Evolutionary conservation across 1,140 invertebrate genomes (phyloP).

Genomic region (Pararge aegeria): DNA sequence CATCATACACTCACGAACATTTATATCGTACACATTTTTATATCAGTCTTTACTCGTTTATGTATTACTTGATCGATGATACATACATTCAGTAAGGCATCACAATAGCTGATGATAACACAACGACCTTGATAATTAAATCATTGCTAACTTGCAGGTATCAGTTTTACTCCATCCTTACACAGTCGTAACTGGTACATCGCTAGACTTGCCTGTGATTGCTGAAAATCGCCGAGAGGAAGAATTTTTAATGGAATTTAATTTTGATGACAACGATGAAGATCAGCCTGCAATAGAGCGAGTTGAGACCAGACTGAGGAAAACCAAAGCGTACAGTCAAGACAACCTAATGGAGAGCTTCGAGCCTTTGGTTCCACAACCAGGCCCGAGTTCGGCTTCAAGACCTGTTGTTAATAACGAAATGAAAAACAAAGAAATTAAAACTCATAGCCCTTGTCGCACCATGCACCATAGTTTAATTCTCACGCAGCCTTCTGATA

Average conservation of each 20-base stretch:
- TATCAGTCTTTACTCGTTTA: no score
- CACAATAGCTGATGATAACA: not conserved
- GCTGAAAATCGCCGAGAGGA: conserved; percentile 50
- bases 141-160: conserved; percentile 40
- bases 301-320: conserved; percentile 24
- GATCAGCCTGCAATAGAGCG: conserved; percentile 7
- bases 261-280: conserved; percentile 24
- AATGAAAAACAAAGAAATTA: conserved; percentile 32
- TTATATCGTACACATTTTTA: no score
- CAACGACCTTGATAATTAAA: conserved; percentile 5
- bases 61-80: no score
- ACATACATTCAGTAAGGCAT: no score
- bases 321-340: conserved; percentile 49
- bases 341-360: conserved; percentile 42
- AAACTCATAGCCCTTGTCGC: conserved; percentile 11
- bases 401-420: conserved; percentile 22
- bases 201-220: conserved; percentile 53
- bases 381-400: conserved; percentile 38
- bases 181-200: conserved; percentile 48
- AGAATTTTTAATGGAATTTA: conserved; percentile 42
- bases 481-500: conserved; percentile 28
- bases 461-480: conserved; percentile 53
- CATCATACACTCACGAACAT: no score
- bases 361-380: conserved; percentile 29
- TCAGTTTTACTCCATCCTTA: conserved; percentile 58